Evolutionary conservation across 2,888 invertebrate species (phyloP), one percentile per base, ranked within the genome.

Genomic region (Laothoe populi): DNA sequence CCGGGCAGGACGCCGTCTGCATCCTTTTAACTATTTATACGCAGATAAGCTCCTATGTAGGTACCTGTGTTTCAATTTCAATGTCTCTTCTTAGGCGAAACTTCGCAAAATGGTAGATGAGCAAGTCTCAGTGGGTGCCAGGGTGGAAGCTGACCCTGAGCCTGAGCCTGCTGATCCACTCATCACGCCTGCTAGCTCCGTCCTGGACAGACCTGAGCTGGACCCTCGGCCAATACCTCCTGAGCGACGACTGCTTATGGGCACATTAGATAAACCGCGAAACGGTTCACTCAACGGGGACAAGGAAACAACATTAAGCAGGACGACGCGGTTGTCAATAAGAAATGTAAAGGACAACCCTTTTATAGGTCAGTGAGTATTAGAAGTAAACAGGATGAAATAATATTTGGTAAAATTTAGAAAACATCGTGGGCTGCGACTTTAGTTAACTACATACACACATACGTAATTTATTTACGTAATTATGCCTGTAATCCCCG

Each of bases 31-130:
- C n/a, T n/a, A n/a, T n/a, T n/a, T n/a, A n/a, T n/a, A n/a, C n/a
- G n/a, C n/a, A n/a, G n/a, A n/a, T n/a, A n/a, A n/a, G n/a, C n/a
- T n/a, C n/a, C n/a, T n/a, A n/a, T n/a, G n/a, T n/a, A n/a, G n/a
- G n/a, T n/a, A n/a, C n/a, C n/a, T n/a, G n/a, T n/a, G n/a, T n/a
- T n/a, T n/a, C n/a, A n/a, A n/a, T n/a, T n/a, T n/a, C n/a, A n/a
- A n/a, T n/a, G n/a, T n/a, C n/a, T n/a, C 40, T 44, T 24, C 49
- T 31, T 92, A 96, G 95, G 95, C 95, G 91, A 96, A 96, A 94
- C 95, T 96, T 86, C 95, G 96, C 93, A 96, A 96, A 93, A 97
- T 97, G 97, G 97, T 97, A 83, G 97, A 97, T 92, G 97, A 97
- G 94, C 97, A 97, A 93, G 95, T 95, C 83, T 94, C 95, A 75